These are phyloP conservation scores for Ochropacha duplaris DNA, from an alignment of 2,888 invertebrate species.

Conservation along the genomic window DNA sequence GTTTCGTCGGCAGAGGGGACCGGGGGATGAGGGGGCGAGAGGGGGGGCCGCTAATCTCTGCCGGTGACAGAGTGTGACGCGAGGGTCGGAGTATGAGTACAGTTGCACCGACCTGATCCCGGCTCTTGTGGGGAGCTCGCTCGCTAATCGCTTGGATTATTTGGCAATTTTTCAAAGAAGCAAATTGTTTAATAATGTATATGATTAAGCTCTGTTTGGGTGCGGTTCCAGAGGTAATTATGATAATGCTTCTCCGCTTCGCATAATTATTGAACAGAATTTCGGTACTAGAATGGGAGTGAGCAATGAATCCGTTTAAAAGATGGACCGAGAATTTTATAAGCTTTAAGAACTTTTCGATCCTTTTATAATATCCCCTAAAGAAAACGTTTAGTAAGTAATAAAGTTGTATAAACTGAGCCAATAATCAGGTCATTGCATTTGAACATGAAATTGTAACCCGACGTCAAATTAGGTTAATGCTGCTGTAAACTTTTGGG, in stretches of 20 bases:
- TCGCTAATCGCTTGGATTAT: conserved; percentile 34
- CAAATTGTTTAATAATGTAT: neutral
- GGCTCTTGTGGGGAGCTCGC: conserved; percentile 6
- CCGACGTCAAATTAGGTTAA: conserved; percentile 5
- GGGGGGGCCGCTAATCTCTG: conserved; percentile 34
- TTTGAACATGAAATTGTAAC: neutral
- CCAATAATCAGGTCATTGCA: conserved; percentile 3
- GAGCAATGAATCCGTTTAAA: too few relatives aligned
- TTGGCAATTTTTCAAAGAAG: conserved; percentile 30
- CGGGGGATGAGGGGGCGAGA: neutral
- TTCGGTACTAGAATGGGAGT: too few relatives aligned
- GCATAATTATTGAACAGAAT: too few relatives aligned
- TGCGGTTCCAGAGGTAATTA: neutral
- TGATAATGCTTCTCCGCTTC: neutral
- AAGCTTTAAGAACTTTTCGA: neutral
- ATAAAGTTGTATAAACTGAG: neutral
- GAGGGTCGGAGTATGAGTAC: neutral
- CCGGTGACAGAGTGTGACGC: conserved; percentile 32
- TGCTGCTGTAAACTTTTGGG: conserved; percentile 4
- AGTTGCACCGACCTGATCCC: neutral
- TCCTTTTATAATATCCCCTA: neutral
- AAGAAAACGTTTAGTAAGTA: neutral
- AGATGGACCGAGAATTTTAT: neutral
- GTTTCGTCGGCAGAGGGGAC: neutral
- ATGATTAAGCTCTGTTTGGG: neutral